Evolutionary conservation across 2,113 vertebrate species (phyloP).

Genomic region (Corydoras maculifer): DNA sequence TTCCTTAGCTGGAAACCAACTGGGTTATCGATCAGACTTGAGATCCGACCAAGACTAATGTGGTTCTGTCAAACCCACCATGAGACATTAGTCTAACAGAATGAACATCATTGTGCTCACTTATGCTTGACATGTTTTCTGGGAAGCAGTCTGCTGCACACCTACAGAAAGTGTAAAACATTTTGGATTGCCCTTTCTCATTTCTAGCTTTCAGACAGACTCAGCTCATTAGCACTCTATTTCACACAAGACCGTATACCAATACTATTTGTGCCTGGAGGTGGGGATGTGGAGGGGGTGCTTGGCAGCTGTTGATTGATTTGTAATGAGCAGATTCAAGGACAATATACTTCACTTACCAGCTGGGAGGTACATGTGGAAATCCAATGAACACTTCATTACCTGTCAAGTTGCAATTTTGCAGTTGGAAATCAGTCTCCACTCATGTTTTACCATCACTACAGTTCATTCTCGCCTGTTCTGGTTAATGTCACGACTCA

Average conservation of each 20-base stretch:
- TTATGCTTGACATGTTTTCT: slow-evolving; percentile 22
- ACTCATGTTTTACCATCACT: neutral
- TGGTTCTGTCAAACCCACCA: slow-evolving; percentile 32
- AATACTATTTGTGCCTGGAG: slow-evolving; percentile 8
- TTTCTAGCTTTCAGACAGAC: slow-evolving; percentile 18
- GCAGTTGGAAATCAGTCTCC: slow-evolving; percentile 1
- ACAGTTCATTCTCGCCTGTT: neutral
- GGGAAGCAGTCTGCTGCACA: slow-evolving; percentile 25
- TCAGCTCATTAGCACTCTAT: slow-evolving; percentile 13
- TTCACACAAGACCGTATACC: neutral
- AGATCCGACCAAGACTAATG: slow-evolving; percentile 39
- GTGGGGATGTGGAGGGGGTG: no score
- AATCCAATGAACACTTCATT: slow-evolving; percentile 16
- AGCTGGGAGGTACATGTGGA: slow-evolving; percentile 2
- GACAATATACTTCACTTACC: slow-evolving; percentile 13
- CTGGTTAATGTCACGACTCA: neutral
- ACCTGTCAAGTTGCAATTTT: neutral
- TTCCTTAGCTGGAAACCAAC: slow-evolving; percentile 32
- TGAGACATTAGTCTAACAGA: slow-evolving; percentile 42
- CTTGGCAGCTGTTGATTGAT: slow-evolving; percentile 28
- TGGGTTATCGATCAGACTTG: slow-evolving; percentile 38
- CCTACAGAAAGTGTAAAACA: slow-evolving; percentile 32
- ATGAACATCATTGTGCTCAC: slow-evolving; percentile 37
- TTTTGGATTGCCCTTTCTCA: slow-evolving; percentile 26
- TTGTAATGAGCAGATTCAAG: slow-evolving; percentile 18